These are phyloP conservation scores for Stomatorhinus walkeri DNA, from an alignment of 2,797 vertebrate species.

Conservation along the genomic window DNA sequence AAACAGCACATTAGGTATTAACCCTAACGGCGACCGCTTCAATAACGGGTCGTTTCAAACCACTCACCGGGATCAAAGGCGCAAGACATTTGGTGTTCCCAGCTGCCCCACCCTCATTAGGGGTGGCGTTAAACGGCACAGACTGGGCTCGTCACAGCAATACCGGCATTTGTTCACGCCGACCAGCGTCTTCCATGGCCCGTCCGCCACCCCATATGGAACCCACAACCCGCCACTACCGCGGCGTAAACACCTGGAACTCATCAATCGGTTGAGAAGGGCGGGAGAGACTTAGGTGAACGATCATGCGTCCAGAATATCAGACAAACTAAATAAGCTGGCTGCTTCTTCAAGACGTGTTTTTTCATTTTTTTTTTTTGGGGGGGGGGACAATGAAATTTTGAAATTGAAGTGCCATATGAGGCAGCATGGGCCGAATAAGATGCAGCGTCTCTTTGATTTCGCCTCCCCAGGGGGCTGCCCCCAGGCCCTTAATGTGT, in stretches of 20 bases:
- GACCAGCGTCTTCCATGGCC: slow-evolving; percentile 17
- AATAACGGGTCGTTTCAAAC: background rate
- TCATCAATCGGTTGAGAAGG: slow-evolving; percentile 41
- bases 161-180: slow-evolving; percentile 38
- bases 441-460: background rate
- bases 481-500: background rate
- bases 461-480: background rate
- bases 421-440: background rate
- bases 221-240: slow-evolving; percentile 25
- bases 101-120: background rate
- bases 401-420: background rate
- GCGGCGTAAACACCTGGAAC: slow-evolving; percentile 20
- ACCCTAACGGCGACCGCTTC: background rate
- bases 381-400: background rate
- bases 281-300: background rate
- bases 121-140: background rate
- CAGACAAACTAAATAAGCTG: background rate
- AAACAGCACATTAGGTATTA: background rate
- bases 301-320: background rate
- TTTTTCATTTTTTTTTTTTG: background rate
- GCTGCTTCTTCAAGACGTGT: background rate
- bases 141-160: slow-evolving; percentile 16
- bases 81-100: background rate
- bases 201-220: slow-evolving; percentile 26
- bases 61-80: background rate